phyloP scores from a whole-genome alignment of 2,113 vertebrate genomes.

The Neogale vison region DNA sequence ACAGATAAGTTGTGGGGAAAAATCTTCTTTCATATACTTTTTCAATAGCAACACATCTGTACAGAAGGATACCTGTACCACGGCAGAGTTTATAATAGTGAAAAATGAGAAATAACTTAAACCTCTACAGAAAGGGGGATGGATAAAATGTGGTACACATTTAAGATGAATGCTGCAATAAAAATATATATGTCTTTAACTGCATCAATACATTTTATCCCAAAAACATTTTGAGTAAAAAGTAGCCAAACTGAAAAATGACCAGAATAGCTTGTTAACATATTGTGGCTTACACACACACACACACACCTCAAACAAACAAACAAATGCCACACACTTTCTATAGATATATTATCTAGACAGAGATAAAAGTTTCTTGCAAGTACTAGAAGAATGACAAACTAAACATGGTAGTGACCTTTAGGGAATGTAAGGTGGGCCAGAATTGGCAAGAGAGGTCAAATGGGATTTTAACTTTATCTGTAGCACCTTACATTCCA shows the following conservation, averaged over 20 bases:
- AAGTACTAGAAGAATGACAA: not conserved
- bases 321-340: not conserved
- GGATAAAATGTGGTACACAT: not conserved
- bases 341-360: not conserved
- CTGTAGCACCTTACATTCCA: not conserved
- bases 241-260: constrained; percentile 5
- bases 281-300: not conserved
- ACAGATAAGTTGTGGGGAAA: not conserved
- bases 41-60: not conserved
- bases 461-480: not conserved
- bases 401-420: not conserved
- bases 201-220: not conserved
- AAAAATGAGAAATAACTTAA: constrained; percentile 13
- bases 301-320: not conserved
- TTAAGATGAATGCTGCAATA: not conserved
- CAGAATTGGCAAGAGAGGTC: not conserved
- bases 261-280: not conserved
- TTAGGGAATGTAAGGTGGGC: not conserved
- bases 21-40: not conserved
- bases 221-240: not conserved
- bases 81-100: not conserved
- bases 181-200: not conserved
- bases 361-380: not conserved
- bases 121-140: not conserved
- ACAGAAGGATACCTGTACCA: not conserved